phyloP scores from a whole-genome alignment of 2,888 invertebrate species.

The Julus scandinavius region DNA sequence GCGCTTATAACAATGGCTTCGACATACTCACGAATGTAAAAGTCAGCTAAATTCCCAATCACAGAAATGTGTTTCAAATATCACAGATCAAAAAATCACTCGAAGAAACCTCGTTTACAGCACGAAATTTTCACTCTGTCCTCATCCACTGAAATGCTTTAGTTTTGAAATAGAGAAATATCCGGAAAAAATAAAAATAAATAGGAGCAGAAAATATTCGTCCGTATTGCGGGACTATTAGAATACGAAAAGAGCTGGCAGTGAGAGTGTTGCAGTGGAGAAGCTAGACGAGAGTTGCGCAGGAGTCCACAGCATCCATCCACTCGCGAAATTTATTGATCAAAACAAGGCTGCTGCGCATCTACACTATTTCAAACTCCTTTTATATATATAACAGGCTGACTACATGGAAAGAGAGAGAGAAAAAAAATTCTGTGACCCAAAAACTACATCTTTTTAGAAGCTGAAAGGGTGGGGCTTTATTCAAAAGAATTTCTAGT shows the following conservation, averaged over 20 bases:
- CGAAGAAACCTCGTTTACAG: neutral
- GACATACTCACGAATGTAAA: neutral
- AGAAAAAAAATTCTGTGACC: neutral
- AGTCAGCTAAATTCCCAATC: conserved; percentile 28
- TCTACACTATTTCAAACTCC: neutral
- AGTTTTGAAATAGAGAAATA: too few species aligned
- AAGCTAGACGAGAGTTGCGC: neutral
- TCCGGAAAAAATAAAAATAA: neutral
- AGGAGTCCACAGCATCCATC: conserved; percentile 7
- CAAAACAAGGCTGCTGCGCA: conserved; percentile 34
- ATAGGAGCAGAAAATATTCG: neutral
- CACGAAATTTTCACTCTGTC: neutral
- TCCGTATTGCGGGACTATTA: neutral
- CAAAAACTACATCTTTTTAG: neutral
- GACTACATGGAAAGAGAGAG: too few species aligned
- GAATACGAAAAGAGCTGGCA: neutral
- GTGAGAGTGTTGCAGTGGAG: neutral
- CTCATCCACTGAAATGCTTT: neutral
- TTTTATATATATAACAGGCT: neutral
- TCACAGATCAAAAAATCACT: conserved; percentile 20
- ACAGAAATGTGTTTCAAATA: conserved; percentile 40
- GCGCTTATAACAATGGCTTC: neutral
- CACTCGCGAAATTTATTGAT: neutral
- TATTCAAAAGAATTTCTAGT: neutral
- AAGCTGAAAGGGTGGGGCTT: neutral